A percentile compares a stretch with the other conserved stretches of the same genome.
Evolutionary conservation across 1,140 invertebrate genomes (phyloP).

Genomic region (Ceratitis capitata): DNA sequence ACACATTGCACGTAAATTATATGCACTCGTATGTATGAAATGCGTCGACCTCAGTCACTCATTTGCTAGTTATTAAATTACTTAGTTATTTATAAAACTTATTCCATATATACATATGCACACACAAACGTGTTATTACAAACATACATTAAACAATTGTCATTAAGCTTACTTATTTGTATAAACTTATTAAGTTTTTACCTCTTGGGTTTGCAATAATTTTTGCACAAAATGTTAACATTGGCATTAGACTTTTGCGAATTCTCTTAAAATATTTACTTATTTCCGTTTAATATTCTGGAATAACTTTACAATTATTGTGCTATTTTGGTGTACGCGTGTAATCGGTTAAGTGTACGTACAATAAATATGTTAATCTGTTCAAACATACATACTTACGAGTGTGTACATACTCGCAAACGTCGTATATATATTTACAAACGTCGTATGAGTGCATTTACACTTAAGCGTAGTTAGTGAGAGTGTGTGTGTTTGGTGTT

Average conservation of each 20-base stretch:
- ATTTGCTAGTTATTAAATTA: too few relatives aligned
- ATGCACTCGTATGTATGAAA: too few relatives aligned
- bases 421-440: too few relatives aligned
- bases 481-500: background rate
- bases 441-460: too few relatives aligned
- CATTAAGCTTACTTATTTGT: slow-evolving; percentile 44
- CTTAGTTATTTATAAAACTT: background rate
- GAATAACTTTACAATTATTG: slow-evolving; percentile 33
- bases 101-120: background rate
- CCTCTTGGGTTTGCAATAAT: slow-evolving; percentile 6
- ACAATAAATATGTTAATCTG: background rate
- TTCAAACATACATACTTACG: background rate
- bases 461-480: too few relatives aligned
- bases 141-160: background rate
- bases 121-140: background rate
- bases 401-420: too few relatives aligned
- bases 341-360: slow-evolving; percentile 4
- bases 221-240: slow-evolving; percentile 59
- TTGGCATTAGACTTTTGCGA: slow-evolving; percentile 52
- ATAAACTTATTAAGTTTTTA: slow-evolving; percentile 54
- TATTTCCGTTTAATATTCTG: slow-evolving; percentile 37
- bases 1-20: too few relatives aligned
- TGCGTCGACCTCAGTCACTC: too few relatives aligned
- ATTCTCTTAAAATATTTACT: slow-evolving; percentile 13
- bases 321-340: slow-evolving; percentile 39